Base-by-base conservation (phyloP, 2,888 invertebrate species). In the Fragum sueziense region DNA sequence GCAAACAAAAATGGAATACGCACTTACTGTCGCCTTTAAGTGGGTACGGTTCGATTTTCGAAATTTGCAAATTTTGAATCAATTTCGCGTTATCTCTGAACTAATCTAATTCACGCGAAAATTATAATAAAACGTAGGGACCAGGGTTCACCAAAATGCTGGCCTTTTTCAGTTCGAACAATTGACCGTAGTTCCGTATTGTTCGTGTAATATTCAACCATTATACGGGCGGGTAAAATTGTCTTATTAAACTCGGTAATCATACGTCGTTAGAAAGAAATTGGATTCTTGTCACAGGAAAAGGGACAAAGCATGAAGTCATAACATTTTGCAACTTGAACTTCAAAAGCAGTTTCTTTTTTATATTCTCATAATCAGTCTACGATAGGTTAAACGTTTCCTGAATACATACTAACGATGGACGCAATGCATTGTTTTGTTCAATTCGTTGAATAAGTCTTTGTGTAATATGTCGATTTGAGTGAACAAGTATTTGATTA, bases 231-330 rank as follows among this genome's bases (percentile, higher is more conserved):
- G 57, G n/a, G 31, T 27, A 65, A 65, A 65, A 65, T 65, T n/a
- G 65, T 65, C 65, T 65, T 65, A 65, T 65, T 65, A 65, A 65
- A 65, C 65, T 22, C 25, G 27, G 65, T 65, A 65, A 65, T 65
- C 65, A 41, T 65, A 65, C 27, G 65, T 65, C 25, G 65, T 65
- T 65, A 37, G 65, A 41, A 65, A 29, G 65, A 65, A 47, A 47
- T 20, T 47, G 20, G n/a, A n/a, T 20, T 20, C 37, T n/a, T 20
- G 47, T 14, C 47, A 47, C 17, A n/a, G 20, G 47, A 47, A 47
- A 47, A 47, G 47, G 47, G 4, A n/a, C 3, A 20, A 47, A 37
- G 37, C n/a, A n/a, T n/a, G n/a, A n/a, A n/a, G n/a, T n/a, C n/a
- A n/a, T n/a, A n/a, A n/a, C n/a, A n/a, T n/a, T n/a, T n/a, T n/a